Evolutionary conservation across 2,113 vertebrate genomes (phyloP).

Genomic region (Gadus chalcogrammus): DNA sequence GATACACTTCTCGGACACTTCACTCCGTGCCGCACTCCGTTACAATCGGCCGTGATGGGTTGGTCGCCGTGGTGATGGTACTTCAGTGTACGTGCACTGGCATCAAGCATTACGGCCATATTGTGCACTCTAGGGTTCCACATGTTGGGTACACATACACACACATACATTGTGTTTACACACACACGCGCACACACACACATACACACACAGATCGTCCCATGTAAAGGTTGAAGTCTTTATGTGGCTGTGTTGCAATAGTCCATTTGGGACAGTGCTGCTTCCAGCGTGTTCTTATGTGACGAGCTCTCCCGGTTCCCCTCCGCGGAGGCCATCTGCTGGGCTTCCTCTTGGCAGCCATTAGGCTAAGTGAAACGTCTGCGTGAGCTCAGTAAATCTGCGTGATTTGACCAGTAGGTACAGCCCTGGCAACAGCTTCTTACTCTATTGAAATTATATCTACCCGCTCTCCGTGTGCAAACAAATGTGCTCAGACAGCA

Average conservation of each 20-base stretch:
- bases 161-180: too few species aligned
- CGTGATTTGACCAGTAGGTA: conserved; percentile 38
- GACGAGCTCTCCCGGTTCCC: conserved; percentile 21
- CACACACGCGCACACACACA: conserved; percentile 7
- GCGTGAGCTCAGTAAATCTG: conserved; percentile 59
- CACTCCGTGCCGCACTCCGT: too few species aligned
- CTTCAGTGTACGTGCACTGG: too few species aligned
- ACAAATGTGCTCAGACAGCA: too few species aligned
- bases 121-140: too few species aligned
- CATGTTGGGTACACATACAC: too few species aligned
- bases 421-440: conserved; percentile 30
- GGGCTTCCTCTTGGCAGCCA: conserved; percentile 50
- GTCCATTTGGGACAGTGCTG: conserved; percentile 6
- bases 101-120: too few species aligned
- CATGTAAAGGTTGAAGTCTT: background rate
- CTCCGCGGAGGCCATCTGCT: conserved; percentile 52
- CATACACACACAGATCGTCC: conserved; percentile 8
- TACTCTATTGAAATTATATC: conserved; percentile 24
- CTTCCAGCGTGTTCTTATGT: conserved; percentile 5
- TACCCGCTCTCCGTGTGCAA: conserved; percentile 25
- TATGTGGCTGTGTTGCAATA: background rate
- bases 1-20: too few species aligned
- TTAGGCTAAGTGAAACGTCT: conserved; percentile 59
- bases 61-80: too few species aligned
- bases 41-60: too few species aligned